Conservation (phyloP, 1,140 invertebrate species). For the Araneus ventricosus region DNA sequence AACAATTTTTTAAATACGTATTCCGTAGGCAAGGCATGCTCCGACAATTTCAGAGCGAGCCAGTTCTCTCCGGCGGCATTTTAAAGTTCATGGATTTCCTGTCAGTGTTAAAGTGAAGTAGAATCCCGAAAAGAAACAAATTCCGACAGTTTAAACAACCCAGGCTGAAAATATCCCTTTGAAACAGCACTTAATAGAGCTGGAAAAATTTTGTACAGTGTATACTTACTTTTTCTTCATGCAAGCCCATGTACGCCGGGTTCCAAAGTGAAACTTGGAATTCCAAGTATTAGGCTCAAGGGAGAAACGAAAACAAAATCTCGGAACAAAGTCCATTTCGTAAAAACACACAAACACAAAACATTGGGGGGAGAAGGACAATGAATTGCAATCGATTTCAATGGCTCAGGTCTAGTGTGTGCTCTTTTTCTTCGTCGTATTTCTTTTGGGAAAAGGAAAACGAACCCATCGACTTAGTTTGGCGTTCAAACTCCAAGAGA, state of each 20-base stretch:
- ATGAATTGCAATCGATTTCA: slow-evolving; percentile 46
- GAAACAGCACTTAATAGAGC: neutral
- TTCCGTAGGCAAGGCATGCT: no score
- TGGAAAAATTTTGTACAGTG: slow-evolving; percentile 12
- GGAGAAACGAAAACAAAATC: slow-evolving; percentile 33
- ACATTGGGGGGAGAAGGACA: neutral
- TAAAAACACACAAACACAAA: slow-evolving; percentile 43
- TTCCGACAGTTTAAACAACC: neutral
- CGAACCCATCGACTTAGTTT: neutral
- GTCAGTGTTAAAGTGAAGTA: neutral
- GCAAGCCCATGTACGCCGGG: neutral
- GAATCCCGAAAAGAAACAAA: neutral
- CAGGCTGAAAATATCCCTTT: neutral
- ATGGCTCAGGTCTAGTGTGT: neutral
- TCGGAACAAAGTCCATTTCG: slow-evolving; percentile 38
- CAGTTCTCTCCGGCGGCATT: no score
- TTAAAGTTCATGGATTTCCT: neutral
- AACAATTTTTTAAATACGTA: no score
- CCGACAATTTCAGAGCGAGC: no score
- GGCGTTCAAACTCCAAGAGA: neutral
- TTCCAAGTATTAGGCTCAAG: slow-evolving; percentile 34
- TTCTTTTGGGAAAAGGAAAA: neutral
- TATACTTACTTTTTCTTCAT: neutral
- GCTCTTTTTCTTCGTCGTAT: neutral
- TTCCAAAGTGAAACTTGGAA: slow-evolving; percentile 35